Evolutionary conservation across 2,113 vertebrate genomes (phyloP), one percentile per base, ranked within the genome.

Genomic region (Riparia riparia): DNA sequence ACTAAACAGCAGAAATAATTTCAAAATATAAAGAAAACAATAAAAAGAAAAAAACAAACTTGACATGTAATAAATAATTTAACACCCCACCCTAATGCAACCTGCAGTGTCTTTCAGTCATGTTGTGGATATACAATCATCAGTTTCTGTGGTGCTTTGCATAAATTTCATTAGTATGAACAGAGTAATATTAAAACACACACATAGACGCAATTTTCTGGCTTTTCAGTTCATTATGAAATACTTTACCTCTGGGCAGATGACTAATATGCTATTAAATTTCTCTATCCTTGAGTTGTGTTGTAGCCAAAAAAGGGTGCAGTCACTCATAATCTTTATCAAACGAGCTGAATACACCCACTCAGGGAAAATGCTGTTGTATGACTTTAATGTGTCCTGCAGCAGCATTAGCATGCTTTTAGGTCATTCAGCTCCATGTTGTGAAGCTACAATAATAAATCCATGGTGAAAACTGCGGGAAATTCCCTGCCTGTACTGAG

Each of bases 231-330:
- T 96, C 90, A 54, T 97, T 97, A 93, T 79, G 91, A 98, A 98
- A 97, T 93, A 91, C 85, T 96, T 96, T 68, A 96, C 96, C 95
- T 91, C 92, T 82, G 83, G 92, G 94, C 83, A 95, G 69, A 97
- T 98, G 97, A 98, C 96, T 98, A 97, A 98, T 87, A 66, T 19
- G 25, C 85, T 97, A 93, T 98, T 97, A 97, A 91, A 97, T 82
- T 96, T 97, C 95, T 91, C 95, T 96, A 93, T 95, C 93, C 69
- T 81, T 95, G 39, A 68, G 64, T 81, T 93, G 90, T 93, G 54
- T 83, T 15, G 6, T 89, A 96, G 96, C 90, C 96, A 96, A 94
- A 97, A 69, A 76, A 78, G 39, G 73, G 88, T 37, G 96, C 96
- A 98, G 93, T 97, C 94, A 97, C 71, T 90, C 78, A 95, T 5